Base-by-base conservation (phyloP, 2,797 vertebrate genomes). In the Caiman crocodilus region DNA sequence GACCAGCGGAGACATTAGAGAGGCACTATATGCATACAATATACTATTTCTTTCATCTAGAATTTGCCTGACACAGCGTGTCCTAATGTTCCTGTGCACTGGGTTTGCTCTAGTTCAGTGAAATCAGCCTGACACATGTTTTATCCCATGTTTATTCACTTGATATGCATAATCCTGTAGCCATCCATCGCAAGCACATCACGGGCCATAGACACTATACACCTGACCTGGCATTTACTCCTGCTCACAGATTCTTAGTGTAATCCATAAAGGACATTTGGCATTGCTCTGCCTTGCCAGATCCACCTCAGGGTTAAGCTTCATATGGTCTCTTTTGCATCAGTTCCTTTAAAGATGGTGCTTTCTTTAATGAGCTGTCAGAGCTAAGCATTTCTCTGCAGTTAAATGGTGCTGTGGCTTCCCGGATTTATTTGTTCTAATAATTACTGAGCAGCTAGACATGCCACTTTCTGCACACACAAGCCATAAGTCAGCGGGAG, bases 221-320 rank as follows among this genome's bases (percentile, higher is more conserved):
- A 94, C 95, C 96, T 94, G 95, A 96, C 95, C 92, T 96, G 88
- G 90, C 92, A 96, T 96, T 95, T 87, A 26, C 56, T 86, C 65
- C 90, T 86, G 82, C 80, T 84, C 87, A 30, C 92, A 88, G 87
- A 93, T 71, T 4, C 92, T 17, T 21, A 84, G 35, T 71, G 82
- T 9, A 59, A 93, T 30, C 91, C 94, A 93, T 94, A 94, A 95
- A 96, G 95, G 95, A 96, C 96, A 97, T 96, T 97, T 97, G 95
- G 95, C 93, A 88, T 92, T 79, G 88, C 95, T 95, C 88, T 93
- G 88, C 88, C 85, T 90, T 97, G 96, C 96, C 96, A 96, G 94
- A 96, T 96, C 92, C 95, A 96, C 96, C 96, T 90, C 91, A 8
- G 95, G 95, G 93, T 96, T 96, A 67, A 93, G 91, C 95, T 96